Base-by-base conservation (phyloP, 2,113 vertebrate genomes). In the Rhinoderma darwinii region DNA sequence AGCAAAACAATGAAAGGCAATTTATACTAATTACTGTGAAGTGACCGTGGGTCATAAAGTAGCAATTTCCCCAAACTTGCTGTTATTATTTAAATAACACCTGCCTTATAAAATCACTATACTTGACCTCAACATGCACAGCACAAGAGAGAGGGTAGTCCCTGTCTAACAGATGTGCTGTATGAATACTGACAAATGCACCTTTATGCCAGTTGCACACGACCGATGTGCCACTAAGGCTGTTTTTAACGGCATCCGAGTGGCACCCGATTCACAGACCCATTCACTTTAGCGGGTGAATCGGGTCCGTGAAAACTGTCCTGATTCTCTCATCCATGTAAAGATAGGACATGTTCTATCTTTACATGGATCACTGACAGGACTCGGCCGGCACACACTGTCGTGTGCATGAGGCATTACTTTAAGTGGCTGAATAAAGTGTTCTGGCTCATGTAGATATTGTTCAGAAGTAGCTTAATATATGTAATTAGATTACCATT, bases 11-110 rank as follows among this genome's bases (percentile, higher is more conserved):
- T 84, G n/a, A 59, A 75, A 59, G 47, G 47, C 50, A 75, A 84
- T 84, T 59, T 59, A 59, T 84, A 59, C 30, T 30, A 75, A 59
- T 72, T 35, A 75, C 32, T 27, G 39, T 3, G 5, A 78, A 41
- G 72, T 75, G 14, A 50, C 30, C 47, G 41, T 9, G 35, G 73
- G 41, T 32, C 44, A 78, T 39, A 78, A 78, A 78, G 20, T 47
- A 50, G 47, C 18, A 51, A 78, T 78, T 54, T 78, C 2, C 27
- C 22, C 47, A 32, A 78, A 51, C 17, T 78, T 78, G 5, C 30
- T 78, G 47, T 78, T 35, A 78, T 78, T 50, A 78, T 51, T 50
- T 6, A 15, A 78, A 50, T 78, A 51, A 51, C 75, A 54, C 75
- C 54, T 37, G 7, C 41, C 68, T 72, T 25, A 22, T 37, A 70